Base-by-base conservation (phyloP, 2,888 invertebrate genomes). In the Scelioninae gen. 2 region DNA sequence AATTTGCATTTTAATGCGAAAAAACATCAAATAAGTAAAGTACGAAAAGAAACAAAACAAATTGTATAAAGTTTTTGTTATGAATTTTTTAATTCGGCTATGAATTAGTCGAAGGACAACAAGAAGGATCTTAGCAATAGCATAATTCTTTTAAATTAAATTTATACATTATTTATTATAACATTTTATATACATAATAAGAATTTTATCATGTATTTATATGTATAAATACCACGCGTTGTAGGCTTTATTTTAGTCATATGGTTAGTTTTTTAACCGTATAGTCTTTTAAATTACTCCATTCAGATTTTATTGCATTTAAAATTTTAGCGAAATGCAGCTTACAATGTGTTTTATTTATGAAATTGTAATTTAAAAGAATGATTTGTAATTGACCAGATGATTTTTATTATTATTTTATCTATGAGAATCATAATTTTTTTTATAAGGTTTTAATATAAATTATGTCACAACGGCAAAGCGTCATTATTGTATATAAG, bases 281-380 rank as follows among this genome's bases (percentile, higher is more conserved):
- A 41, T 55, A 39, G 25, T 43, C 28, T 28, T 43, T 58, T 13
- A 7, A 1, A 5, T 45, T 25, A 43, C 43, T 18, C 13, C 4
- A 9, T 58, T 33, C 39, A 6, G 11, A 60, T 33, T 33, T 52
- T 11, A 43, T 16, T 22, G 16, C 52, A 35, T 18, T 10, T 28
- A 7, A 57, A 57, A 39, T 63, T 55, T 53, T 55, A 28, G 18
- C 13, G 9, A 31, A 58, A 72, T 60, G 60, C 35, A 50, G 67
- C 73, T 68, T 73, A 63, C 55, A 68, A 73, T 72, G 65, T 74
- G 57, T 74, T 39, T 33, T 71, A 71, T 74, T 69, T 69, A 65
- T 60, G 65, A 53, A 61, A 52, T 53, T 22, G 28, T 58, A 46
- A 55, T 74, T 70, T 61, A 61, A 33, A 50, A 43, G 7, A 65